Percentiles rank a stretch among this genome's conserved stretches.
These are phyloP conservation scores for Tholera decimalis DNA, from an alignment of 2,888 invertebrate genomes.

Conservation along the genomic window DNA sequence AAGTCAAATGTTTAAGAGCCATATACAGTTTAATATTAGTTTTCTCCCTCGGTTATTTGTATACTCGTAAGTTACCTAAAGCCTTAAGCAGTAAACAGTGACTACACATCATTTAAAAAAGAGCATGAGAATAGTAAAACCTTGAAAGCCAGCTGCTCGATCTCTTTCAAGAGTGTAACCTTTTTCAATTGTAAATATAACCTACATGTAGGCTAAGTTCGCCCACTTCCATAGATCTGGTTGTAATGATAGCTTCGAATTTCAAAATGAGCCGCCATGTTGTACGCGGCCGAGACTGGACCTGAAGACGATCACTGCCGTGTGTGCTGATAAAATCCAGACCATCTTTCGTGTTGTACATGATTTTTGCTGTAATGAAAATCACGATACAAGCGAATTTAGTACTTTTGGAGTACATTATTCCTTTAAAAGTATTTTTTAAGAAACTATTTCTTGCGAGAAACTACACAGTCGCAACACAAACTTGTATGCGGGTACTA, in stretches of 20 bases:
- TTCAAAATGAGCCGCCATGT: conserved; percentile 22
- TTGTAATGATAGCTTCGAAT: conserved; percentile 31
- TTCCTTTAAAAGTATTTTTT: conserved; percentile 13
- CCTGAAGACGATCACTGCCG: neutral
- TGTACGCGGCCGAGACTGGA: conserved; percentile 34
- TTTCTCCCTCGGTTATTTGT: conserved; percentile 15
- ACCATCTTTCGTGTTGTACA: neutral
- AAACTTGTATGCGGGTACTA: neutral
- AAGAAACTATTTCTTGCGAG: neutral
- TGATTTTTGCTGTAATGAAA: conserved; percentile 11
- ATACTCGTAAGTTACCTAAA: conserved; percentile 22
- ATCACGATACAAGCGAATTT: neutral
- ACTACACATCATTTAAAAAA: conserved; percentile 29
- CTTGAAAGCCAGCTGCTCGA: conserved; percentile 16
- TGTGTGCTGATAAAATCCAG: too few relatives aligned
- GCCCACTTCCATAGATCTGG: conserved; percentile 35
- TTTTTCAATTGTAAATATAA: conserved; percentile 50
- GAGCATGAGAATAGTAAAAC: conserved; percentile 26
- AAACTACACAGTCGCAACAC: neutral
- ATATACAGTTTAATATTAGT: conserved; percentile 28
- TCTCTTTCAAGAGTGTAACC: conserved; percentile 24
- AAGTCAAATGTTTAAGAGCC: conserved; percentile 38
- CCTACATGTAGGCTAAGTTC: conserved; percentile 33
- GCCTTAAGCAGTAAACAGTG: conserved; percentile 24
- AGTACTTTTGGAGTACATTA: neutral